Conservation (phyloP, 2,797 vertebrate genomes). For the Eidolon dupreanum region DNA sequence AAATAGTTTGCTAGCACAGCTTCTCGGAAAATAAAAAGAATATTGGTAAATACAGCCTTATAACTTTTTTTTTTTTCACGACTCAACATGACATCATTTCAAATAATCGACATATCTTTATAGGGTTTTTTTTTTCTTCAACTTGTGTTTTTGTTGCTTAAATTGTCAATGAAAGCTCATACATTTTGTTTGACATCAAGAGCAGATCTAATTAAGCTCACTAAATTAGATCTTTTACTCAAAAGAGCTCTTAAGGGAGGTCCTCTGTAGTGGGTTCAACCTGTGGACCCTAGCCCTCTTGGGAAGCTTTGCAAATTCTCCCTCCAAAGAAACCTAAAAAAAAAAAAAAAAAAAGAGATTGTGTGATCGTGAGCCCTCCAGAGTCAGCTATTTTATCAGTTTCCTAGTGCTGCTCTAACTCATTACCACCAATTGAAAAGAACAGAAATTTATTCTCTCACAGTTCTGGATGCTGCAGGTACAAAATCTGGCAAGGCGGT, state of each 20-base stretch:
- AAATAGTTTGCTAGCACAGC: no score
- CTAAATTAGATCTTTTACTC: background rate
- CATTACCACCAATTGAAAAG: background rate
- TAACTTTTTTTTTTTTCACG: background rate
- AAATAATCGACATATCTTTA: background rate
- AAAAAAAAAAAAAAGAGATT: no score
- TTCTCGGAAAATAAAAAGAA: background rate
- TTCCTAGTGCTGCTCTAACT: background rate
- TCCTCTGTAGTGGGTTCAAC: background rate
- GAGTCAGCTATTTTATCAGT: background rate
- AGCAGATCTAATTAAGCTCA: background rate
- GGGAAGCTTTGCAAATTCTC: background rate
- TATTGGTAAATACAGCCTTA: background rate
- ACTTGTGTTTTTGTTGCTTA: background rate
- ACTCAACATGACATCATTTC: background rate
- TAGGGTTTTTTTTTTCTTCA: background rate
- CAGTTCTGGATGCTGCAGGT: background rate
- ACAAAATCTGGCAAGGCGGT: background rate
- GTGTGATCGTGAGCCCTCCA: background rate
- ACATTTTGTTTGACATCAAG: background rate
- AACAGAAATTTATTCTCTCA: background rate
- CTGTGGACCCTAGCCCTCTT: background rate
- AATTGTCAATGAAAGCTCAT: background rate
- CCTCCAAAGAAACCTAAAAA: background rate
- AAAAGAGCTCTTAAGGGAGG: background rate